phyloP scores from a whole-genome alignment of 1,140 invertebrate species.

The Atta texana region DNA sequence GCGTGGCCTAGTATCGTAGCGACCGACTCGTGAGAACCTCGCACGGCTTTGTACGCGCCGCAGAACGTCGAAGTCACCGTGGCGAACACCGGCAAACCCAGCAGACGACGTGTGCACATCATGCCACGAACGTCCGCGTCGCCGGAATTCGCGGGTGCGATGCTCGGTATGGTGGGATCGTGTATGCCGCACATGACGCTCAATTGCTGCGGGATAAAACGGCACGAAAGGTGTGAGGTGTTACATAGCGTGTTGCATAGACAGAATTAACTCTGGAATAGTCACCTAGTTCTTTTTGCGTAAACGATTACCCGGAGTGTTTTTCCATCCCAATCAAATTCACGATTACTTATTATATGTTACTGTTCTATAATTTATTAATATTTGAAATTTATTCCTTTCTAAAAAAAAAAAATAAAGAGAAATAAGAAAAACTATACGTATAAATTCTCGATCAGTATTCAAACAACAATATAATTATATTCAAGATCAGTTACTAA shows the following conservation, averaged over 20 bases:
- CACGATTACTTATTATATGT: no score
- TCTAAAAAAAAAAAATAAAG: no score
- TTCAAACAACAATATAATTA: no score
- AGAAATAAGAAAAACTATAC: no score
- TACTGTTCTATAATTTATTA: no score
- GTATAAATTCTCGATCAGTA: no score
- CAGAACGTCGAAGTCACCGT: constrained; percentile 70
- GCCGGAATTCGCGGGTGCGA: neutral
- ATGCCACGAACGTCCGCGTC: constrained; percentile 36
- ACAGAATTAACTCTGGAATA: neutral
- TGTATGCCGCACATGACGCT: constrained; percentile 74
- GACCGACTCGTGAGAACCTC: constrained; percentile 75
- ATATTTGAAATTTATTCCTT: no score
- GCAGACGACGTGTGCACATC: constrained; percentile 65
- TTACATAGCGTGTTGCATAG: neutral
- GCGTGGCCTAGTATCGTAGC: constrained; percentile 70
- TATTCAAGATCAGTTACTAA: no score
- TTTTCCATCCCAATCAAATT: no score
- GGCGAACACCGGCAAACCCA: constrained; percentile 72
- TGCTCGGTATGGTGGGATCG: constrained; percentile 62
- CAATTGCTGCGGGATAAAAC: constrained; percentile 75
- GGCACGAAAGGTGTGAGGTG: neutral
- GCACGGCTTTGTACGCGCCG: constrained; percentile 72
- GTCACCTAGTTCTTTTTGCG: no score
- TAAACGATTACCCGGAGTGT: no score